Conservation (phyloP, 2,797 vertebrate genomes). For the Hapalemur alaotrensis region DNA sequence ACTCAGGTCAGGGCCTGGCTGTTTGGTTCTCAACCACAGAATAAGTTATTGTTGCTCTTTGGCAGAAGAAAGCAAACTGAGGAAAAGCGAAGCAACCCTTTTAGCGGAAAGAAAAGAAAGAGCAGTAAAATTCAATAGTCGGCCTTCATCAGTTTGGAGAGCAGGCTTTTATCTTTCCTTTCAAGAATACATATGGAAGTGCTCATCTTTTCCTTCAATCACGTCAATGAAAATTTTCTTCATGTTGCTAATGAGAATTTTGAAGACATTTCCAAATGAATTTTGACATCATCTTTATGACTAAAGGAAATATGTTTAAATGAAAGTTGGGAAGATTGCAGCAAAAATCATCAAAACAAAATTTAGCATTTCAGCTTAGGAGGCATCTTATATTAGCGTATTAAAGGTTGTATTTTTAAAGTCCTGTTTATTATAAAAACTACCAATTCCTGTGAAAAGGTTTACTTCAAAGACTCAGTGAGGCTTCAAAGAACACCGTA, state of each 20-base stretch:
- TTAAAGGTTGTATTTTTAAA: slow-evolving; percentile 49
- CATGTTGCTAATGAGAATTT: slow-evolving; percentile 51
- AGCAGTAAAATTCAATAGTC: slow-evolving; percentile 6
- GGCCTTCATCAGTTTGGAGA: background rate
- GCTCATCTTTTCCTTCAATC: background rate
- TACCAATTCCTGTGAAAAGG: background rate
- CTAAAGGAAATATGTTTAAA: slow-evolving; percentile 28
- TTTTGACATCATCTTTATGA: slow-evolving; percentile 38
- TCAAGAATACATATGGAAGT: slow-evolving; percentile 20
- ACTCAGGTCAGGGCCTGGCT: slow-evolving; percentile 30
- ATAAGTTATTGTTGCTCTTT: slow-evolving; percentile 38
- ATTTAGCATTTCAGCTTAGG: slow-evolving; percentile 12
- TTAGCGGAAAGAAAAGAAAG: slow-evolving; percentile 22
- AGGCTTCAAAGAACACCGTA: slow-evolving; percentile 1
- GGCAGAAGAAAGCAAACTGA: slow-evolving; percentile 22
- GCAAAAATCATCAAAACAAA: slow-evolving; percentile 50
- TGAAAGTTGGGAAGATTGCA: background rate
- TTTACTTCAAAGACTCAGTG: slow-evolving; percentile 40
- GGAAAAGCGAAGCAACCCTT: slow-evolving; percentile 26
- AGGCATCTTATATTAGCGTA: background rate
- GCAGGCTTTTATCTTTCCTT: slow-evolving; percentile 28
- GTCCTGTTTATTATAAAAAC: slow-evolving; percentile 12
- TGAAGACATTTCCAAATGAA: slow-evolving; percentile 38
- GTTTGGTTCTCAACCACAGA: slow-evolving; percentile 39
- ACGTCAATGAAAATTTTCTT: slow-evolving; percentile 18